These are phyloP conservation scores for Acrocephalus scirpaceus DNA, from an alignment of 2,797 vertebrate genomes.

Conservation along the genomic window DNA sequence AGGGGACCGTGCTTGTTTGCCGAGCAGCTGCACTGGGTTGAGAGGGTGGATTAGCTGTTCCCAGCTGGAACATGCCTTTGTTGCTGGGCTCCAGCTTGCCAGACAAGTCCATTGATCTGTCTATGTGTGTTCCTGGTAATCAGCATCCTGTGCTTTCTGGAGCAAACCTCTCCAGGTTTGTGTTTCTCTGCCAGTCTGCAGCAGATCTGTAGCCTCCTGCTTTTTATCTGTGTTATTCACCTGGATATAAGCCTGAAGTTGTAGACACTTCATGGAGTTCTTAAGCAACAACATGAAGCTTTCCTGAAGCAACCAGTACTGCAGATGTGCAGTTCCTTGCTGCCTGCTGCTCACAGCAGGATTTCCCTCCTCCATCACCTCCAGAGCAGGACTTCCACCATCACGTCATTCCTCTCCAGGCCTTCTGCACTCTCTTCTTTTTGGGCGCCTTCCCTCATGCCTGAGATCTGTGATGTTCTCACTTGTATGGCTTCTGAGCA, in stretches of 20 bases:
- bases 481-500: not conserved
- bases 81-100: not conserved
- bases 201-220: not conserved
- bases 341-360: not conserved
- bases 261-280: not conserved
- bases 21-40: not conserved
- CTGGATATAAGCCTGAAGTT: not conserved
- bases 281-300: not conserved
- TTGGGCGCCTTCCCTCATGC: not conserved
- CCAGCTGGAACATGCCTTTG: not conserved
- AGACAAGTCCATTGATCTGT: not conserved
- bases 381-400: not conserved
- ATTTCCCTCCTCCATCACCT: not conserved
- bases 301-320: not conserved
- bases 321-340: rapidly evolving
- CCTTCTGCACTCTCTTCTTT: not conserved
- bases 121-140: not conserved
- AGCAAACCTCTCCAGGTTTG: not conserved
- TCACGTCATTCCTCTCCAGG: not conserved
- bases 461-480: not conserved
- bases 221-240: not conserved
- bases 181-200: not conserved
- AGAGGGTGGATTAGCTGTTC: conserved; percentile 29
- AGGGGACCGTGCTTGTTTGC: conserved; percentile 6
- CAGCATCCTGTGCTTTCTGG: not conserved